These are phyloP conservation scores for Amiota mariae DNA, from an alignment of 2,888 invertebrate genomes.

Conservation along the genomic window DNA sequence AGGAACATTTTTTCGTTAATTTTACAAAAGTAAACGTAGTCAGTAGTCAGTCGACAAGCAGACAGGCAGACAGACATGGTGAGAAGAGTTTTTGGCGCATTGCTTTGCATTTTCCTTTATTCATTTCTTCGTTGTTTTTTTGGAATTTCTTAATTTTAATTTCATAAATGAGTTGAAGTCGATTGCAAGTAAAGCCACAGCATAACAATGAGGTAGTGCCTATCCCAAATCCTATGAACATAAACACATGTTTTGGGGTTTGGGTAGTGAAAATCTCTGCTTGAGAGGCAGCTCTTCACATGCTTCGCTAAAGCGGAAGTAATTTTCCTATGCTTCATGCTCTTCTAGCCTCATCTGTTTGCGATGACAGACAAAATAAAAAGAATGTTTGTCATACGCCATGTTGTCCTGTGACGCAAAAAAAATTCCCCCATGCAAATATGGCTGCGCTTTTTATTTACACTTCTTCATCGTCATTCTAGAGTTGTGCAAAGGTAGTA, in stretches of 20 bases:
- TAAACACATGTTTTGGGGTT: not conserved
- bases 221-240: not conserved
- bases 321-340: constrained; percentile 41
- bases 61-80: constrained; percentile 23
- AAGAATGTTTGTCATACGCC: constrained; percentile 52
- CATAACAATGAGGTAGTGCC: constrained; percentile 11
- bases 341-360: no score
- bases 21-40: constrained; percentile 41
- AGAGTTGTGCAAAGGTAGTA: not conserved
- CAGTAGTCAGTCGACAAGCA: not conserved
- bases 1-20: constrained; percentile 47
- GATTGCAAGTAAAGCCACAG: constrained; percentile 35
- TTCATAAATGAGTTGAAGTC: constrained; percentile 60
- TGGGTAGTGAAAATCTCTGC: not conserved
- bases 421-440: constrained; percentile 24
- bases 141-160: constrained; percentile 55
- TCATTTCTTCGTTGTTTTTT: not conserved
- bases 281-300: constrained; percentile 44
- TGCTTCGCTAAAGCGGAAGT: constrained; percentile 50
- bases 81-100: not conserved
- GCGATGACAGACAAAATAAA: constrained; percentile 28
- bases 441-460: constrained; percentile 21
- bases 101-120: constrained; percentile 10
- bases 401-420: constrained; percentile 29
- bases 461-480: not conserved